Base-by-base conservation (phyloP, 2,888 invertebrate species). In the Auanema sp. region DNA sequence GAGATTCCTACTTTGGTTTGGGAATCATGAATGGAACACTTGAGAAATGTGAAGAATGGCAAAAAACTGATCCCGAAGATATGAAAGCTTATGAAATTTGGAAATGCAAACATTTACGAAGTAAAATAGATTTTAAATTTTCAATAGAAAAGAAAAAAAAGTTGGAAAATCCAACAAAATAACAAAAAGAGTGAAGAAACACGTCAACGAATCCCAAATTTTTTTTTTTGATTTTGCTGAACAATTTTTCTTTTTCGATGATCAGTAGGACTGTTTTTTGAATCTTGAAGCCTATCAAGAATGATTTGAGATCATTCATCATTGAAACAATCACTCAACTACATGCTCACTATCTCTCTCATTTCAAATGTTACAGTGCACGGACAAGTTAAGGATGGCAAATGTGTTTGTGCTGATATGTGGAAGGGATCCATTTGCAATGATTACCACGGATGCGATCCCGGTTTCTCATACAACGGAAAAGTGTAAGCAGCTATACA, bases 361-460 rank as follows among this genome's bases (percentile, higher is more conserved):
- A n/a, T n/a, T n/a, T n/a, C n/a, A n/a, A 33, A 33, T 33, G 8
- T 58, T 76, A 55, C 56, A 77, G 78, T 78, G 21, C 66, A 78
- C 59, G 78, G 65, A 18, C 41, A 74, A 24, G 18, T 77, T 49
- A 44, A 60, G 24, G 63, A 66, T 21, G 77, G 77, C 41, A 72
- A 71, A 55, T 80, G 80, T 67, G 53, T 58, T 12, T 80, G 80
- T 56, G 58, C 77, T 33, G 49, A 65, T 8, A 73, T 69, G 12
- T 81, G 76, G 73, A 74, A 80, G 54, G 80, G 72, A 56, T 70
- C 76, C 18, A 69, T 78, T 23, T 80, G 80, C 69, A 76, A 81
- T 61, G 76, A 78, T 55, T 78, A 56, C 59, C 53, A 64, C 58
- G 80, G 80, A 50, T 80, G 80, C 58, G 72, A 71, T 5, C 63